Percentiles rank a stretch among this genome's conserved stretches.
Conservation (phyloP, 2,113 vertebrate genomes). For the Carassius carassius region DNA sequence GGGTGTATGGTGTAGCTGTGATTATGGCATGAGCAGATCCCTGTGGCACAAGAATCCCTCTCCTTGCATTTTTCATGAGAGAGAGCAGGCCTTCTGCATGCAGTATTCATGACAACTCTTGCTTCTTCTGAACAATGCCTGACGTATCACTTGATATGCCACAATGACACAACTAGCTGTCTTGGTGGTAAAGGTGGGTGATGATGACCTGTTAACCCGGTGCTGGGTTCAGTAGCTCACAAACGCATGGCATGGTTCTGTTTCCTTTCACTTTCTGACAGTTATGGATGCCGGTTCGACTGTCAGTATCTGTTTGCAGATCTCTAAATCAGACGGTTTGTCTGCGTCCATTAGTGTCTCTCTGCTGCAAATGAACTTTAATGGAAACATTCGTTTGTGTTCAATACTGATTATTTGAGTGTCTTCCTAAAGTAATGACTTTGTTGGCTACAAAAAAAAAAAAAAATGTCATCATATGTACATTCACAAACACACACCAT, state of each 20-base stretch:
- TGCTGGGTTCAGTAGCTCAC: not conserved
- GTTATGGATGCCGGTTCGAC: not conserved
- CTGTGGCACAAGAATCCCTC: conserved; percentile 19
- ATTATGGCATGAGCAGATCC: conserved; percentile 62
- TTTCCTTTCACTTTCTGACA: not conserved
- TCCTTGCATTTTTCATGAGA: conserved; percentile 73
- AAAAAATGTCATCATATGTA: no score
- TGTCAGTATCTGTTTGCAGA: not conserved
- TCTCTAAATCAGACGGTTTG: not conserved
- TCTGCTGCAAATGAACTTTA: not conserved
- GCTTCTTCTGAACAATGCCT: conserved; percentile 72
- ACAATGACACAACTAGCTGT: conserved; percentile 34
- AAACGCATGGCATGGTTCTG: not conserved
- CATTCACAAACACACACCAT: no score
- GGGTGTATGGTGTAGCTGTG: conserved; percentile 54
- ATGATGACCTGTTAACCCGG: not conserved
- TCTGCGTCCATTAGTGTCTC: not conserved
- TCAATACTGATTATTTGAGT: not conserved
- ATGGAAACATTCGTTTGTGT: not conserved
- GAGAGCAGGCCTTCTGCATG: conserved; percentile 58
- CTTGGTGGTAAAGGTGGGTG: conserved; percentile 37
- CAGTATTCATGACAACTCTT: conserved; percentile 74
- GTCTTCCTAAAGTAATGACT: not conserved
- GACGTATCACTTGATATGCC: conserved; percentile 54
- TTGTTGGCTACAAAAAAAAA: no score